Conservation (phyloP, 1,140 invertebrate species). For the Gryllus bimaculatus region DNA sequence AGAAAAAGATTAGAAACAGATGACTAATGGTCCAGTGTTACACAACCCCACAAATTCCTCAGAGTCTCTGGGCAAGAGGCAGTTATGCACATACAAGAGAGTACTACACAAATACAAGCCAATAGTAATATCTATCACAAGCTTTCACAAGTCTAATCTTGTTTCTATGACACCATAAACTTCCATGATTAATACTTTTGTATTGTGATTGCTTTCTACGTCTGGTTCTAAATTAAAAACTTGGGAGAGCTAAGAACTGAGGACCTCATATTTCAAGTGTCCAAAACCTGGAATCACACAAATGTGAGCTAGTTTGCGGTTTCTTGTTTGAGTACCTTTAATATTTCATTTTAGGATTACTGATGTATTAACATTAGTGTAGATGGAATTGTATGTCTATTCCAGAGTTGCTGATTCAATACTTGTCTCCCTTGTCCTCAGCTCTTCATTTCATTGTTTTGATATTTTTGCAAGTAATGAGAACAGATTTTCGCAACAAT, state of each 20-base stretch:
- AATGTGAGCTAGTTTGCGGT: background rate
- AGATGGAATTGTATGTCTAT: background rate
- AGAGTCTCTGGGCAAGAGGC: background rate
- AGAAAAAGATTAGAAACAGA: background rate
- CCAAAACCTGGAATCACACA: conserved; percentile 1
- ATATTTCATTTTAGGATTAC: background rate
- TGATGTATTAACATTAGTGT: background rate
- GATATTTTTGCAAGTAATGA: background rate
- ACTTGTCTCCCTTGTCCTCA: background rate
- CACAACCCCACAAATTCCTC: background rate
- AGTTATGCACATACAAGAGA: background rate
- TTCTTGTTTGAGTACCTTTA: conserved; percentile 5
- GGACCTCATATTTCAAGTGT: background rate
- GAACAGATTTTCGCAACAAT: background rate
- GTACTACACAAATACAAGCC: conserved; percentile 1
- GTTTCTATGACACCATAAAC: conserved; percentile 4
- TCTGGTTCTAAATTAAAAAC: background rate
- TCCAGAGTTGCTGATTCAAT: background rate
- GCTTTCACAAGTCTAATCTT: conserved; percentile 1
- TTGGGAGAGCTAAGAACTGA: background rate
- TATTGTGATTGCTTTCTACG: background rate
- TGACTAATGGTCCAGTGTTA: background rate
- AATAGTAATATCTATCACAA: background rate
- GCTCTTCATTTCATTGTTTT: background rate
- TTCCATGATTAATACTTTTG: conserved; percentile 2